Evolutionary conservation across 2,888 invertebrate genomes (phyloP), one percentile per base, ranked within the genome.

Genomic region (Zootermopsis nevadensis): DNA sequence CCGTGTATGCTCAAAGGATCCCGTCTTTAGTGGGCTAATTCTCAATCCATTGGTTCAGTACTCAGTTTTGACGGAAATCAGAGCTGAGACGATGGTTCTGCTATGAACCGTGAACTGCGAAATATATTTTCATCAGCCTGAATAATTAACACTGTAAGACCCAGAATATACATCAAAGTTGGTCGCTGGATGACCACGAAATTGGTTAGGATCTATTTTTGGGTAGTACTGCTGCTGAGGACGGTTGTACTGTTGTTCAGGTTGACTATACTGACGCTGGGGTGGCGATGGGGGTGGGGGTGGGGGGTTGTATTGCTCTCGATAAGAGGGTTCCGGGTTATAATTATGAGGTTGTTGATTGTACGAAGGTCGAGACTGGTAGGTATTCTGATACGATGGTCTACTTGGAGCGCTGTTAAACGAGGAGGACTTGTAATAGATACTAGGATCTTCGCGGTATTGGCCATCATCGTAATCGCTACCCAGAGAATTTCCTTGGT

Each of bases 391-490:
- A 80, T 80, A 72, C 31, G 77, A 77, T 24, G 79, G 82, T 60
- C 83, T 82, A 87, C 86, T 84, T 83, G 87, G 85, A 85, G 72
- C 79, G 85, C 85, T 89, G 84, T 87, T 87, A 85, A 87, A 89
- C 89, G 89, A 92, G 15, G 94, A 93, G 87, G 94, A 93, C 86
- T 93, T 92, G 89, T 95, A 94, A 90, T 96, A 96, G 84, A 95
- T 92, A 84, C 93, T 92, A 0, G 96, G 96, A 88, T 96, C 96
- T 88, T 96, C 96, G 76, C 95, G 91, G 89, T 96, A 96, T 87
- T 96, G 96, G 0, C 96, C 96, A 87, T 96, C 96, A 87, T 96
- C 96, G 87, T 95, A 93, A 87, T 95, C 94, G 85, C 93, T 92
- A 67, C 76, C 76, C n/a, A 69, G 55, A 30, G 79, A 66, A 60